Percentiles rank a stretch among this genome's conserved stretches.
Conservation (phyloP, 2,797 vertebrate genomes). For the Muraenolepis orangiensis region DNA sequence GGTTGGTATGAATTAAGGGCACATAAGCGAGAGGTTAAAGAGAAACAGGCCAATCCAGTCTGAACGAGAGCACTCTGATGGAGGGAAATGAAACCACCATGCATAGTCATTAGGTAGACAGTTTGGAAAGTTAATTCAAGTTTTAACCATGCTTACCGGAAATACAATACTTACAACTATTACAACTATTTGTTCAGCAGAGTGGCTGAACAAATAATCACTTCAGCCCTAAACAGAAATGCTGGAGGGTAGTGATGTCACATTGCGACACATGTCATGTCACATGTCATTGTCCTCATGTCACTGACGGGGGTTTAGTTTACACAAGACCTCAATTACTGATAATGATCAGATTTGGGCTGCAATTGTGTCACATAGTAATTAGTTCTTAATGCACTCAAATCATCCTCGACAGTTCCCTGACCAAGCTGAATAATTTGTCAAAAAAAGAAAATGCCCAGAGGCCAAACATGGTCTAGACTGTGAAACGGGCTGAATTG, state of each 20-base stretch:
- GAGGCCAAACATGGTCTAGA: no score
- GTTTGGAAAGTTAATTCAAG: not conserved
- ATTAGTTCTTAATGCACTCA: no score
- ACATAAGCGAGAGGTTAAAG: conserved; percentile 38
- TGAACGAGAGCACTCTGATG: conserved; percentile 20
- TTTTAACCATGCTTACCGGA: not conserved
- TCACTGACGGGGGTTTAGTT: not conserved
- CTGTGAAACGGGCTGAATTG: no score
- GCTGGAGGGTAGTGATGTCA: not conserved
- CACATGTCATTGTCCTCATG: not conserved
- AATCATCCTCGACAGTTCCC: no score
- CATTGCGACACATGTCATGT: not conserved
- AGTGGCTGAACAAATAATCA: not conserved
- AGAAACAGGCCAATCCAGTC: conserved; percentile 55
- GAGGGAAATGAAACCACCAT: not conserved
- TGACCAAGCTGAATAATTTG: no score
- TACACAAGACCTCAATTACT: not conserved
- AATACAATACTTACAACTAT: not conserved
- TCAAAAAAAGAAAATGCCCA: no score
- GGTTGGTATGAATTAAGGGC: conserved; percentile 31
- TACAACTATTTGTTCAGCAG: not conserved
- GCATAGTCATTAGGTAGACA: no score
- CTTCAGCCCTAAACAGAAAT: not conserved
- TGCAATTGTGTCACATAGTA: no score
- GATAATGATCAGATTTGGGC: not conserved